A percentile compares a stretch with the other conserved stretches of the same genome.
Conservation (phyloP, 2,797 vertebrate genomes). For the Varecia variegata region DNA sequence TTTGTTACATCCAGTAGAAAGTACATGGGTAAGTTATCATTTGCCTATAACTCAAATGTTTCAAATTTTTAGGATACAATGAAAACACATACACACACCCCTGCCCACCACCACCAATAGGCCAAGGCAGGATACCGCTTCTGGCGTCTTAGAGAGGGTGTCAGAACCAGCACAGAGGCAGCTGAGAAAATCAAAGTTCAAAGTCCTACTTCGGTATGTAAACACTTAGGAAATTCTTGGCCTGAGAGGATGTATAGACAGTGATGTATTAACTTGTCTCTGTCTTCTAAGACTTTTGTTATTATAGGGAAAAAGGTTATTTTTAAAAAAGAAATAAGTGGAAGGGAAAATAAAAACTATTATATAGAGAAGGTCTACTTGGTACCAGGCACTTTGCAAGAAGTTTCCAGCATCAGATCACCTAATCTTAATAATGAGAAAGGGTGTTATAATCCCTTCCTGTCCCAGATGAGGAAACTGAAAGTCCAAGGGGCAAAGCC, state of each 20-base stretch:
- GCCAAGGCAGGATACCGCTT: not conserved
- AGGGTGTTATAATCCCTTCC: not conserved
- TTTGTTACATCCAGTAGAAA: not conserved
- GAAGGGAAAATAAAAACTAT: not conserved
- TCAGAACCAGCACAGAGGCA: not conserved
- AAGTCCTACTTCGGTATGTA: slow-evolving; percentile 27
- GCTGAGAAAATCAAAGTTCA: slow-evolving; percentile 45
- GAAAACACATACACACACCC: not conserved
- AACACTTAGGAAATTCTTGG: slow-evolving; percentile 58
- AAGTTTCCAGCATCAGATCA: not conserved
- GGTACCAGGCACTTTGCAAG: not conserved
- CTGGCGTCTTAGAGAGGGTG: not conserved
- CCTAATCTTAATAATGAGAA: not conserved
- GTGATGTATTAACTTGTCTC: slow-evolving; percentile 16
- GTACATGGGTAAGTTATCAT: not conserved
- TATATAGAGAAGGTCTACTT: not conserved
- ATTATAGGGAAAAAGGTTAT: not conserved
- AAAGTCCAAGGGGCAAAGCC: not conserved
- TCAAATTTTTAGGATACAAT: not conserved
- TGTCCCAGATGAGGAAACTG: not conserved
- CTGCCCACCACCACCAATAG: not conserved
- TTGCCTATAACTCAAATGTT: not conserved
- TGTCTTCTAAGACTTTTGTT: slow-evolving; percentile 44
- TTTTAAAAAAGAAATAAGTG: not conserved
- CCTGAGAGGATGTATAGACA: not conserved